phyloP scores from a whole-genome alignment of 1,140 invertebrate genomes.

The Solenopsis fugax region DNA sequence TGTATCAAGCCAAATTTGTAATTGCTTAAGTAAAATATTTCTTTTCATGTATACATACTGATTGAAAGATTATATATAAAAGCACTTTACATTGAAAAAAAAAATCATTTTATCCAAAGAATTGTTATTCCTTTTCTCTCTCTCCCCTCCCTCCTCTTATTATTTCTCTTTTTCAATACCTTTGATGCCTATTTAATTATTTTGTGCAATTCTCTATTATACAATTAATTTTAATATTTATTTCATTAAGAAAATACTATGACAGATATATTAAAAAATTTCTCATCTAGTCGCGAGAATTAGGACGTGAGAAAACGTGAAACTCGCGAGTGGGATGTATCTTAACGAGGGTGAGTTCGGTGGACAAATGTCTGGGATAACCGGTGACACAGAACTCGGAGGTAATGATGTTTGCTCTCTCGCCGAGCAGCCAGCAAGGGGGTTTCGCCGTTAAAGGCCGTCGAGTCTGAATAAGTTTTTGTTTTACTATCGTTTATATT shows the following conservation, averaged over 20 bases:
- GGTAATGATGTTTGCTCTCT: conserved; percentile 73
- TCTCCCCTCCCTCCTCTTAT: too few relatives aligned
- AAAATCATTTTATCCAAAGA: background rate
- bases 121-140: background rate
- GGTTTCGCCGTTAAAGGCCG: background rate
- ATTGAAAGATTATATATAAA: background rate
- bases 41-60: background rate
- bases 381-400: conserved; percentile 57
- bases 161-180: background rate
- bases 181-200: background rate
- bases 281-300: background rate
- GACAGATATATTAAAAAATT: background rate
- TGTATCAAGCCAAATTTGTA: background rate
- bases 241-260: background rate
- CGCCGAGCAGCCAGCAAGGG: background rate
- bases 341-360: conserved; percentile 69
- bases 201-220: background rate
- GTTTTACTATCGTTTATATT: conserved; percentile 16
- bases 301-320: conserved; percentile 13
- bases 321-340: background rate
- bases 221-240: background rate
- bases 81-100: background rate
- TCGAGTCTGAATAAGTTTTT: background rate
- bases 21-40: background rate
- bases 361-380: conserved; percentile 57